Percentiles rank a stretch among this genome's conserved stretches.
Evolutionary conservation across 2,113 vertebrate species (phyloP).

Genomic region (Rhea americana): DNA sequence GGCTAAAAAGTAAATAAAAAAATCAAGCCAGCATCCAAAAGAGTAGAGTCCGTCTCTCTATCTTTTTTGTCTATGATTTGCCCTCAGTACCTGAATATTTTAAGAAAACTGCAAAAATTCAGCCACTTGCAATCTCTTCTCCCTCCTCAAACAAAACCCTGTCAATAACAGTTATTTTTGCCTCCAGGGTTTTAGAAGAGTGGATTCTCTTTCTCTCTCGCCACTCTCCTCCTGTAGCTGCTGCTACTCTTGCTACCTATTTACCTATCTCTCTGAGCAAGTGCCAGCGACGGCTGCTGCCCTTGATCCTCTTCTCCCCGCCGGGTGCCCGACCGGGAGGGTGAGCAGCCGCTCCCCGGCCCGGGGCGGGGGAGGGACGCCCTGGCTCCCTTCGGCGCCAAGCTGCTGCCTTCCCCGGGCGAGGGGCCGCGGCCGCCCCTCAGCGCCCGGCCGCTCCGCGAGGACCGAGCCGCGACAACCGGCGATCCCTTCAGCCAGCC

Average conservation of each 20-base stretch:
- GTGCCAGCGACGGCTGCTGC: background rate
- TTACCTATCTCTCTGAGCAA: background rate
- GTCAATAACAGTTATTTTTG: accelerated
- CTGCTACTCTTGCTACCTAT: background rate
- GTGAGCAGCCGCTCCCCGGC: background rate
- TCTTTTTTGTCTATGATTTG: background rate
- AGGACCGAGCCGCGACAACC: background rate
- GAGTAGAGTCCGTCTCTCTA: background rate
- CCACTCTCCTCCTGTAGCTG: background rate
- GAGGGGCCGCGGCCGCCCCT: background rate
- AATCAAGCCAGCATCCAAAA: background rate
- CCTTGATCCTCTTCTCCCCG: background rate
- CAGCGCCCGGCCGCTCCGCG: background rate
- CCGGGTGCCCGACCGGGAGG: background rate
- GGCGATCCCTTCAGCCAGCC: background rate
- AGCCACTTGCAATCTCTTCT: background rate
- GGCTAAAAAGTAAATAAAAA: conserved; percentile 34
- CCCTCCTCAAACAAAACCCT: background rate
- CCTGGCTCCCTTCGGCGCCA: background rate
- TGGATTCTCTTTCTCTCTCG: background rate
- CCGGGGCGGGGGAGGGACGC: background rate
- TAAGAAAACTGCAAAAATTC: background rate
- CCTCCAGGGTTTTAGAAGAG: background rate
- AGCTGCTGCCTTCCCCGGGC: no score
- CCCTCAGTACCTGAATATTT: background rate